Percentiles rank a stretch among this genome's conserved stretches.
Conservation (phyloP, 2,888 invertebrate species). For the Blastobasis adustella region DNA sequence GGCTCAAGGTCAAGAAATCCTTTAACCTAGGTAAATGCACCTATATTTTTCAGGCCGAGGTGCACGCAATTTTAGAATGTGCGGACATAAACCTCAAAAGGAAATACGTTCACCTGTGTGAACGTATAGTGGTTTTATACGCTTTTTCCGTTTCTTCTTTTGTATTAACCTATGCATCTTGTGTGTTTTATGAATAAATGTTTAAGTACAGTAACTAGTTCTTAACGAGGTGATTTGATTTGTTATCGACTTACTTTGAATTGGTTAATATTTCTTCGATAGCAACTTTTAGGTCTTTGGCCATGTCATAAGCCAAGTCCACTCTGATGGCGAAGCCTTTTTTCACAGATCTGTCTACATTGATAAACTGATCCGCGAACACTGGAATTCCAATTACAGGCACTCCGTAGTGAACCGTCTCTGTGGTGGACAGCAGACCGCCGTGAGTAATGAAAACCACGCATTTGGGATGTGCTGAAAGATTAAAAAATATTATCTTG, state of each 20-base stretch:
- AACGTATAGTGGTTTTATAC: too few relatives aligned
- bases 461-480: slow-evolving; percentile 48
- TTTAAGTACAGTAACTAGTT: too few relatives aligned
- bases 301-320: slow-evolving; percentile 24
- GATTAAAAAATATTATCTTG: slow-evolving; percentile 3
- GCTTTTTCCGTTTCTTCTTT: too few relatives aligned
- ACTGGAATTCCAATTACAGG: slow-evolving; percentile 50
- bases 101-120: too few relatives aligned
- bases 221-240: too few relatives aligned
- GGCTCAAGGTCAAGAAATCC: too few relatives aligned
- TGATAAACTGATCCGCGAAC: slow-evolving; percentile 45
- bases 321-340: slow-evolving; percentile 37
- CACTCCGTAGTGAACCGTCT: slow-evolving; percentile 39
- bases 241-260: slow-evolving; percentile 28
- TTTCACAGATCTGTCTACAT: slow-evolving; percentile 31
- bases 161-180: too few relatives aligned
- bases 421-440: slow-evolving; percentile 47
- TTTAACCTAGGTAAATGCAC: too few relatives aligned
- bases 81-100: too few relatives aligned
- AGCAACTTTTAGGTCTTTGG: slow-evolving; percentile 23
- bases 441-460: slow-evolving; percentile 53
- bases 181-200: too few relatives aligned
- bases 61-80: too few relatives aligned
- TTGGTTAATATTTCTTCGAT: slow-evolving; percentile 27
- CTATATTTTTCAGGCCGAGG: too few relatives aligned